These are phyloP conservation scores for Platycnemis pennipes DNA, from an alignment of 2,888 invertebrate species.

Conservation along the genomic window DNA sequence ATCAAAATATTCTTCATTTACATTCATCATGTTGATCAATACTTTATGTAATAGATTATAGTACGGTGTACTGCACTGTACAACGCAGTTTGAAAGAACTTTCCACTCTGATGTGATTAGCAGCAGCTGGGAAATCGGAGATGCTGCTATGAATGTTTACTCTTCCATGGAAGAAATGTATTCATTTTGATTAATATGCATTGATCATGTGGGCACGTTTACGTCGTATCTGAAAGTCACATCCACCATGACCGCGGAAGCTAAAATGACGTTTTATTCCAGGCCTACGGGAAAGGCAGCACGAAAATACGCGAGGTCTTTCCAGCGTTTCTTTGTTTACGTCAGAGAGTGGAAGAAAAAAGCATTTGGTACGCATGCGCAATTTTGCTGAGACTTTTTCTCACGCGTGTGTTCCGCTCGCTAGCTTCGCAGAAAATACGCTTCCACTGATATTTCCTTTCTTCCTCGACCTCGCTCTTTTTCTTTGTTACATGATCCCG, in stretches of 20 bases:
- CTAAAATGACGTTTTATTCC: not conserved
- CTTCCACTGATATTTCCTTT: conserved; percentile 37
- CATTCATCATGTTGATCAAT: too few species aligned
- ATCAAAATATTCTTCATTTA: too few species aligned
- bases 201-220: not conserved
- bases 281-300: not conserved
- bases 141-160: too few species aligned
- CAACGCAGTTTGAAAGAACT: too few species aligned
- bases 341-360: not conserved
- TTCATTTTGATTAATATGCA: too few species aligned
- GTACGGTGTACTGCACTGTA: too few species aligned
- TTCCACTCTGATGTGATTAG: too few species aligned
- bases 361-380: conserved; percentile 48
- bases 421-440: conserved; percentile 18
- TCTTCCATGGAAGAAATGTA: too few species aligned
- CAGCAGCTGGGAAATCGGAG: too few species aligned
- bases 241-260: not conserved
- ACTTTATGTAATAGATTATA: too few species aligned
- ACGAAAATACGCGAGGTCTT: not conserved
- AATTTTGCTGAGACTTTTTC: conserved; percentile 39
- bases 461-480: conserved; percentile 1
- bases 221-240: not conserved
- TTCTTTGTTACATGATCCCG: conserved; percentile 5
- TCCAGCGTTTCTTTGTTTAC: not conserved
- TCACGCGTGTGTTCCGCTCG: conserved; percentile 64